Evolutionary conservation across 2,888 invertebrate genomes (phyloP).

Genomic region (Caradrina clavipalpis): DNA sequence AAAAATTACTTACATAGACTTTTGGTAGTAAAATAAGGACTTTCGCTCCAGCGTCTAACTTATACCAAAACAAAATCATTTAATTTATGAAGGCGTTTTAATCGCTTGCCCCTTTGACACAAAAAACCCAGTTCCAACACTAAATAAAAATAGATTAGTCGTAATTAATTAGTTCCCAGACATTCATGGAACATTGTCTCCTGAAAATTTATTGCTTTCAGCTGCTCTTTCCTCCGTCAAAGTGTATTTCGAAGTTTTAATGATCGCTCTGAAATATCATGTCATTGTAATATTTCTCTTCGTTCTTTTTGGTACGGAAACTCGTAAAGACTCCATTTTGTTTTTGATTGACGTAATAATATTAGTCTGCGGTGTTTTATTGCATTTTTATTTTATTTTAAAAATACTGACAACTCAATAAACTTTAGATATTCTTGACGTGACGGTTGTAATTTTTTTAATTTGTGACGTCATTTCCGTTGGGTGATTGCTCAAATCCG

Average conservation of each 20-base stretch:
- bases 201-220: slow-evolving; percentile 75
- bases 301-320: slow-evolving; percentile 29
- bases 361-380: slow-evolving; percentile 35
- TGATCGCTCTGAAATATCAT: slow-evolving; percentile 61
- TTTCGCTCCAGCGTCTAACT: slow-evolving; percentile 27
- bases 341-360: slow-evolving; percentile 53
- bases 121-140: slow-evolving; percentile 53
- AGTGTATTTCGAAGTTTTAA: slow-evolving; percentile 54
- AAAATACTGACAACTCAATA: slow-evolving; percentile 47
- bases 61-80: slow-evolving; percentile 54
- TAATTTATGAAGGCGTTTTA: slow-evolving; percentile 74
- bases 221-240: slow-evolving; percentile 68
- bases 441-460: slow-evolving; percentile 34
- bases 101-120: slow-evolving; percentile 66
- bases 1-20: no score
- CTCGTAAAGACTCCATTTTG: slow-evolving; percentile 36
- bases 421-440: slow-evolving; percentile 38
- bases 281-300: slow-evolving; percentile 53
- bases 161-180: slow-evolving; percentile 74
- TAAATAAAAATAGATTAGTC: slow-evolving; percentile 68
- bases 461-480: slow-evolving; percentile 58
- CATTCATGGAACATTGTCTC: slow-evolving; percentile 72
- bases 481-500: slow-evolving; percentile 33
- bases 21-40: no score
- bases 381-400: slow-evolving; percentile 31